Base-by-base conservation (phyloP, 2,888 invertebrate genomes). In the Hypolimnas misippus region DNA sequence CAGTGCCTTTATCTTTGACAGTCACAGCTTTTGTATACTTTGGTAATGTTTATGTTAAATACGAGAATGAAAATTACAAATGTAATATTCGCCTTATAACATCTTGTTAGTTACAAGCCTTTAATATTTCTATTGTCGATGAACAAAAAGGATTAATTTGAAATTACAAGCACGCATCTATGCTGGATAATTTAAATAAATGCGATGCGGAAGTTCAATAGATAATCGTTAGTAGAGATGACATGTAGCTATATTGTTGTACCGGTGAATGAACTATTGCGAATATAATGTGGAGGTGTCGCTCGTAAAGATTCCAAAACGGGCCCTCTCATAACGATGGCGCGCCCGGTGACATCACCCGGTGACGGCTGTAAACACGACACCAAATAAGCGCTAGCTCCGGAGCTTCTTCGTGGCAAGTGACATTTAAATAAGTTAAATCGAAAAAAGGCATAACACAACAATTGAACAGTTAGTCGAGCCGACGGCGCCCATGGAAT, bases 251-350 rank as follows among this genome's bases (percentile, higher is more conserved):
- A 68, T 65, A 81, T 83, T 80, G 72, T 70, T 72, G 71, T 73
- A 70, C 65, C 85, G 88, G 89, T 89, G 87, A 89, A 89, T 84
- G 89, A 91, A 89, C 91, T 78, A 79, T 70, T 76, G 79, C 81
- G 70, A 79, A 83, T 76, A 79, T 69, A 66, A 57, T 87, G 89
- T 88, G 90, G 89, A 87, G 90, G 89, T 88, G 90, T 83, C 71
- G 84, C 79, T 87, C 88, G 84, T 89, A 89, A 88, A 87, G 83
- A 79, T 81, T 77, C 87, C 87, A 85, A 88, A 89, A 83, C 80
- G 80, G 88, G 86, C 83, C 83, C 75, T 82, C 76, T 76, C 75
- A 69, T 73, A 80, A 79, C 84, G 85, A 87, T 83, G 82, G 77
- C 82, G 79, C 76, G 78, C 69, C 69, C 73, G 82, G 80, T 91